Evolutionary conservation across 2,888 invertebrate species (phyloP).

Genomic region (Aethes cnicana): DNA sequence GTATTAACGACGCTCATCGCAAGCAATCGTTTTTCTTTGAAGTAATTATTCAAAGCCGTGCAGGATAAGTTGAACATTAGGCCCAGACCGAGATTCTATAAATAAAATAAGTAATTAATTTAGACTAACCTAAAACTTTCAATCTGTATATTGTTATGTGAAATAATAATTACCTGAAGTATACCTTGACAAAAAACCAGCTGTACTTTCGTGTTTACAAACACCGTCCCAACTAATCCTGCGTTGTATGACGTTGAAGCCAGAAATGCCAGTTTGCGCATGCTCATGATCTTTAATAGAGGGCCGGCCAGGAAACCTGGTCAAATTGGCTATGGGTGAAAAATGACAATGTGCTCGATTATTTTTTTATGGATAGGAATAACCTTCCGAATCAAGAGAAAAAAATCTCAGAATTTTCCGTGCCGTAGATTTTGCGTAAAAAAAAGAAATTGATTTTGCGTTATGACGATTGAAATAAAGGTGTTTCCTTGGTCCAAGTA

Average conservation of each 20-base stretch:
- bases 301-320: slow-evolving; percentile 55
- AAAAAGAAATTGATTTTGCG: too few relatives aligned
- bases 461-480: too few relatives aligned
- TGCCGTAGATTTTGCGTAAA: too few relatives aligned
- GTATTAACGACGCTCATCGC: slow-evolving; percentile 4
- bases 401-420: too few relatives aligned
- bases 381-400: too few relatives aligned
- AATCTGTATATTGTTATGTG: neutral
- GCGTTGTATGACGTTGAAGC: slow-evolving; percentile 42
- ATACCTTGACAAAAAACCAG: slow-evolving; percentile 55
- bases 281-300: slow-evolving; percentile 49
- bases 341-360: too few relatives aligned
- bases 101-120: too few relatives aligned
- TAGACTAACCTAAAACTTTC: too few relatives aligned
- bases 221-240: slow-evolving; percentile 47
- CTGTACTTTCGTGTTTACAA: slow-evolving; percentile 42
- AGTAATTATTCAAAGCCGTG: slow-evolving; percentile 6
- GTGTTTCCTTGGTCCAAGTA: too few relatives aligned
- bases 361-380: too few relatives aligned
- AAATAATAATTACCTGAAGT: slow-evolving; percentile 49
- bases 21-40: neutral
- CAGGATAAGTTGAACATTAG: slow-evolving; percentile 4
- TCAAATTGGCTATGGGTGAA: slow-evolving; percentile 38
- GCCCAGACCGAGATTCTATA: slow-evolving; percentile 2
- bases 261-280: slow-evolving; percentile 46